These are phyloP conservation scores for Drosophila hawaiiensis DNA, from an alignment of 2,888 invertebrate genomes.

Conservation along the genomic window DNA sequence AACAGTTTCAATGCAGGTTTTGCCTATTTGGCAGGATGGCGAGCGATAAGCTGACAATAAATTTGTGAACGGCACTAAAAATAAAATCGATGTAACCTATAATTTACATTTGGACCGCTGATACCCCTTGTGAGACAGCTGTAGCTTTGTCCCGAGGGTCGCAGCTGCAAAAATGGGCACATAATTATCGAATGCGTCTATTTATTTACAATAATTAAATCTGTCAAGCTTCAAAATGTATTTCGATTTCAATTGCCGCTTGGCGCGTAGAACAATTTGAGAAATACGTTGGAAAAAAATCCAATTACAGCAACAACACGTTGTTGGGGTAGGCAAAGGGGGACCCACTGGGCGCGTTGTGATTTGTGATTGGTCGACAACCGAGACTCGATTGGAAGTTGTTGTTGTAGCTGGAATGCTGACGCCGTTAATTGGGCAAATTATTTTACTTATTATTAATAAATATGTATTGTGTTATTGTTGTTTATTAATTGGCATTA, in stretches of 20 bases:
- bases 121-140: too few species aligned
- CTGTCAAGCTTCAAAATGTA: constrained; percentile 62
- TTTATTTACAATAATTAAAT: constrained; percentile 75
- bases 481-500: constrained; percentile 76
- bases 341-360: constrained; percentile 37
- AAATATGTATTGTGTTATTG: constrained; percentile 74
- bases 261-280: constrained; percentile 27
- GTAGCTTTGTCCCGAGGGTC: constrained; percentile 24
- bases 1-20: neutral
- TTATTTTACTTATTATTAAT: constrained; percentile 79
- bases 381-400: constrained; percentile 24
- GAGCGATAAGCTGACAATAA: constrained; percentile 35
- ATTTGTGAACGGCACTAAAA: constrained; percentile 3
- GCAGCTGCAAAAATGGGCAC: constrained; percentile 30
- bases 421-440: constrained; percentile 76
- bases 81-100: constrained; percentile 21
- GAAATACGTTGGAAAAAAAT: constrained; percentile 34
- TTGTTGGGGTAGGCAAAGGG: neutral
- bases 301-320: constrained; percentile 24
- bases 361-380: constrained; percentile 54
- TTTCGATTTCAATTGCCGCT: constrained; percentile 54
- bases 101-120: neutral
- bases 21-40: constrained; percentile 10
- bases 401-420: constrained; percentile 61
- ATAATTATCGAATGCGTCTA: constrained; percentile 60